These are phyloP conservation scores for Berghia stephanieae DNA, from an alignment of 1,140 invertebrate genomes.

Conservation along the genomic window DNA sequence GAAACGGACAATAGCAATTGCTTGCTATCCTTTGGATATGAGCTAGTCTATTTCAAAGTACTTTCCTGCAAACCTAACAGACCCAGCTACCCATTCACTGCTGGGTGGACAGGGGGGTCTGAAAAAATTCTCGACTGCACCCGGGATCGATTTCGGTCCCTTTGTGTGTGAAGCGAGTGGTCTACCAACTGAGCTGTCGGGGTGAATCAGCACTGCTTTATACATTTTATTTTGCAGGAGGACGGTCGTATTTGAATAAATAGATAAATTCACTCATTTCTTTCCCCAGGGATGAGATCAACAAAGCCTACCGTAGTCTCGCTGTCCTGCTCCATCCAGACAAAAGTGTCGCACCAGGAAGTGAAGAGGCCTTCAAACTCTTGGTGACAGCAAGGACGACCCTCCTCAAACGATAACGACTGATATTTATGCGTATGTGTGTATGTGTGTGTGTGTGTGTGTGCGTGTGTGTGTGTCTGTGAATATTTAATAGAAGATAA, in stretches of 20 bases:
- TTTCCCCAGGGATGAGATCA: conserved; percentile 67
- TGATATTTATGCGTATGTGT: neutral
- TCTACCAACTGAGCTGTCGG: too few relatives aligned
- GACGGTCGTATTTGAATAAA: neutral
- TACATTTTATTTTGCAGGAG: neutral
- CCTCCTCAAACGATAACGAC: conserved; percentile 56
- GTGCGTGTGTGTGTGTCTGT: conserved; percentile 9
- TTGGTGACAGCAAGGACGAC: conserved; percentile 64
- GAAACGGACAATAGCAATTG: too few relatives aligned
- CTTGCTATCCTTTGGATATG: too few relatives aligned
- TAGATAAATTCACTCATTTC: neutral
- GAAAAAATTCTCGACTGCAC: too few relatives aligned
- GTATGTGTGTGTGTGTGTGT: conserved; percentile 23
- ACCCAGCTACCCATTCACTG: too few relatives aligned
- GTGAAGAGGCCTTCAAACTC: conserved; percentile 70
- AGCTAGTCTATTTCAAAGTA: too few relatives aligned
- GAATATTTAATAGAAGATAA: too few relatives aligned
- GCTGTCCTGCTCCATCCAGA: conserved; percentile 69
- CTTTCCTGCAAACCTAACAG: too few relatives aligned
- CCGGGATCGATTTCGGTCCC: too few relatives aligned
- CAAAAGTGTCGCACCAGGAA: conserved; percentile 68
- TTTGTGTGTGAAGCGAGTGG: too few relatives aligned
- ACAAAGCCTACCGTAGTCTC: conserved; percentile 67
- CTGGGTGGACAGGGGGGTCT: too few relatives aligned
- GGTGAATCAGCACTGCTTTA: conserved; percentile 1